These are phyloP conservation scores for Ophraella communa DNA, from an alignment of 2,888 invertebrate species.

Conservation along the genomic window DNA sequence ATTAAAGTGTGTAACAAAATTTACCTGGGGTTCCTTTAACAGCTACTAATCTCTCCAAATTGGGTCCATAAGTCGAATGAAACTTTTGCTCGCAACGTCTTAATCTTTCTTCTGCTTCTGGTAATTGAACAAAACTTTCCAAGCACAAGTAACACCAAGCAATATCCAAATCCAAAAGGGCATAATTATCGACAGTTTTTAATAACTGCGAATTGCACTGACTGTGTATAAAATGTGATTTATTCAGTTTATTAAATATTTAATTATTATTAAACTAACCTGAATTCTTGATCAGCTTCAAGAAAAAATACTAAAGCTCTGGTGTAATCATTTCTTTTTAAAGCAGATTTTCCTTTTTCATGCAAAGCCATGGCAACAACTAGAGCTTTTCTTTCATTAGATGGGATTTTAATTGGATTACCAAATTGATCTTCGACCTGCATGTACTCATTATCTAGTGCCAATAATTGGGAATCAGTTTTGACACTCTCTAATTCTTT, in stretches of 20 bases:
- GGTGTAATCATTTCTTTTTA: slow-evolving; percentile 70
- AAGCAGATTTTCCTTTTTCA: slow-evolving; percentile 76
- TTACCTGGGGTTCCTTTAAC: slow-evolving; percentile 67
- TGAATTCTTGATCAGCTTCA: slow-evolving; percentile 78
- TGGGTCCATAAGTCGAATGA: slow-evolving; percentile 69
- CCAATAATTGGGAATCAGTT: slow-evolving; percentile 57
- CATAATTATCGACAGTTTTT: slow-evolving; percentile 81
- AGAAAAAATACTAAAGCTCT: slow-evolving; percentile 76
- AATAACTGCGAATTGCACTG: slow-evolving; percentile 71
- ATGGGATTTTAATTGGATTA: slow-evolving; percentile 73
- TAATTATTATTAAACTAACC: slow-evolving; percentile 53
- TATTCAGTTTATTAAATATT: background rate
- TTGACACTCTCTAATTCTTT: slow-evolving; percentile 56
- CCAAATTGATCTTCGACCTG: slow-evolving; percentile 82
- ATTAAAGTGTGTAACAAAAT: slow-evolving; percentile 16
- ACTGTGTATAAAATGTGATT: slow-evolving; percentile 56
- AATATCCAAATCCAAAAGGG: slow-evolving; percentile 81
- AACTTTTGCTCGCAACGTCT: slow-evolving; percentile 72
- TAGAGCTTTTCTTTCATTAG: slow-evolving; percentile 71
- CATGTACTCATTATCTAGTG: slow-evolving; percentile 66
- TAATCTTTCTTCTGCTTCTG: slow-evolving; percentile 76
- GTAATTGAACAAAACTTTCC: slow-evolving; percentile 72
- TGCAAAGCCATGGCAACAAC: slow-evolving; percentile 80
- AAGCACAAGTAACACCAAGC: slow-evolving; percentile 89
- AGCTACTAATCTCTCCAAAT: slow-evolving; percentile 67